Conservation (phyloP, 2,113 vertebrate species). For the Mastomys coucha region DNA sequence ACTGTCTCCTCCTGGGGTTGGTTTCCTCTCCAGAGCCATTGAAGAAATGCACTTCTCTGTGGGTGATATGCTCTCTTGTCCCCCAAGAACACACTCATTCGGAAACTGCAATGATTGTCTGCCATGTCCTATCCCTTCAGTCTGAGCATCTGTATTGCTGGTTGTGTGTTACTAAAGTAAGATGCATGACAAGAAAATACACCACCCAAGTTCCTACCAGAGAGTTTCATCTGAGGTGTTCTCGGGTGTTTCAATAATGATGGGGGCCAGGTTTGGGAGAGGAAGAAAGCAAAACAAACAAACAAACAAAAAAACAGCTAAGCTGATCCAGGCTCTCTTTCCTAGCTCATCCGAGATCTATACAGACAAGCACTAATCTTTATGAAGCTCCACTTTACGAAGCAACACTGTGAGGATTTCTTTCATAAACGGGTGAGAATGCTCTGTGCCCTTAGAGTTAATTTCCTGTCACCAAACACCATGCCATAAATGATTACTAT, state of each 20-base stretch:
- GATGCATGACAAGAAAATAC: slow-evolving; percentile 70
- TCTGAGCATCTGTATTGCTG: slow-evolving; percentile 65
- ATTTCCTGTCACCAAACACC: slow-evolving; percentile 60
- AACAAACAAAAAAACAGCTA: background rate
- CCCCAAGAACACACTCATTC: slow-evolving; percentile 16
- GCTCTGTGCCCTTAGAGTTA: slow-evolving; percentile 21
- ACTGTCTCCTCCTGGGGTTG: background rate
- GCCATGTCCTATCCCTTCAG: slow-evolving; percentile 65
- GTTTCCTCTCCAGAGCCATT: slow-evolving; percentile 50
- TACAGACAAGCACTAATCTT: slow-evolving; percentile 2
- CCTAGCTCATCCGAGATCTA: background rate
- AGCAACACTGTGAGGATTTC: background rate
- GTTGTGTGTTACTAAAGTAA: slow-evolving; percentile 77
- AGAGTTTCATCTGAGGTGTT: slow-evolving; percentile 55
- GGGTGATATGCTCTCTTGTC: background rate
- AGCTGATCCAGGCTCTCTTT: background rate
- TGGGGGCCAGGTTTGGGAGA: background rate
- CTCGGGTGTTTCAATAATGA: slow-evolving; percentile 18
- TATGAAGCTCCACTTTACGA: slow-evolving; percentile 38
- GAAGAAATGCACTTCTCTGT: slow-evolving; percentile 34
- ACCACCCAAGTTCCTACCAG: background rate
- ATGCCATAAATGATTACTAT: slow-evolving; percentile 60
- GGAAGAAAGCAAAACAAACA: background rate
- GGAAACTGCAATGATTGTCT: slow-evolving; percentile 61
- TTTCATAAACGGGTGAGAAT: slow-evolving; percentile 53